Evolutionary conservation across 2,797 vertebrate genomes (phyloP).

Genomic region (Platalea minor): DNA sequence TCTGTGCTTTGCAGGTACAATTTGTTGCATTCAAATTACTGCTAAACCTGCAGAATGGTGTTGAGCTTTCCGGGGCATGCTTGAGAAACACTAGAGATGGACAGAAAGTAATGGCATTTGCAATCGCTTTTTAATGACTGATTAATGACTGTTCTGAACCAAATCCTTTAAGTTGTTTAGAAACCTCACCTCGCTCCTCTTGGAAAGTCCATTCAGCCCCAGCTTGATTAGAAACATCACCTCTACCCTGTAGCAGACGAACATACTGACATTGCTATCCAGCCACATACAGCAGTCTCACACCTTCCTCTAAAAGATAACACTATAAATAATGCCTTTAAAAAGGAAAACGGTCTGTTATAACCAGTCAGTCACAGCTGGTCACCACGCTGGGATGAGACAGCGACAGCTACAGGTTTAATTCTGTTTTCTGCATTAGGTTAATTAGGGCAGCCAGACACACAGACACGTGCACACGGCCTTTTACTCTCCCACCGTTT

Average conservation of each 20-base stretch:
- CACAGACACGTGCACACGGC: neutral
- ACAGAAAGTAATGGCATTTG: neutral
- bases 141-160: slow-evolving; percentile 23
- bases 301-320: neutral
- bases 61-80: neutral
- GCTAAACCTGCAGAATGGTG: slow-evolving; percentile 31
- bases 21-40: slow-evolving; percentile 58
- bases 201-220: neutral
- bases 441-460: neutral
- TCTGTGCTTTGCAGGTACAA: slow-evolving; percentile 61
- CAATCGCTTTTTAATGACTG: slow-evolving; percentile 39
- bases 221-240: slow-evolving; percentile 11
- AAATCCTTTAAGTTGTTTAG: slow-evolving; percentile 29
- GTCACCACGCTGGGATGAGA: neutral
- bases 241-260: neutral
- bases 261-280: neutral
- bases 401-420: neutral
- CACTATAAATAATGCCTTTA: neutral
- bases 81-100: slow-evolving; percentile 17
- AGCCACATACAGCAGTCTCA: neutral
- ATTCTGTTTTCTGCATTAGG: neutral
- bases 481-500: neutral
- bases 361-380: neutral
- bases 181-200: neutral
- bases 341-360: neutral